These are phyloP conservation scores for Hyposoter dolosus DNA, from an alignment of 2,888 invertebrate species.

Conservation along the genomic window DNA sequence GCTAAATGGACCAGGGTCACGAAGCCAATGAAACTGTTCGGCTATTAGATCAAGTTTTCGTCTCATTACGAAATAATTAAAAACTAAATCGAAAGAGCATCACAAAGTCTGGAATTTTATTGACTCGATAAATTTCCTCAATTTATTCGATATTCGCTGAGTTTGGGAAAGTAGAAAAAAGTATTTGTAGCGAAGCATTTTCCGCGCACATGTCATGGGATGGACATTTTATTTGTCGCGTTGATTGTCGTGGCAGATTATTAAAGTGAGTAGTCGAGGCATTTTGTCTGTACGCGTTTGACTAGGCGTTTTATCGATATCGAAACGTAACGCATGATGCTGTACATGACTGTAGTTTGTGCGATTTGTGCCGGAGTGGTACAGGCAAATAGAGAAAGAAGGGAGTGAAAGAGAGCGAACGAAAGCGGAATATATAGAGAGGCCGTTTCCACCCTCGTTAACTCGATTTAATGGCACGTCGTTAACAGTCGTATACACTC, in stretches of 20 bases:
- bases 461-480: slow-evolving; percentile 81
- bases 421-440: slow-evolving; percentile 73
- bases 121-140: background rate
- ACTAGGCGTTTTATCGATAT: slow-evolving; percentile 45
- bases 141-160: no score
- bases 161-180: background rate
- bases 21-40: background rate
- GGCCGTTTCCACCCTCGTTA: slow-evolving; percentile 79
- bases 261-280: slow-evolving; percentile 54
- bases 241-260: slow-evolving; percentile 42
- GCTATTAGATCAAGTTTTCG: background rate
- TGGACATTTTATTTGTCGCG: slow-evolving; percentile 1
- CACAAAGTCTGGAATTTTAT: background rate
- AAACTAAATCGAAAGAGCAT: background rate
- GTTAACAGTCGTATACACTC: slow-evolving; percentile 80
- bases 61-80: background rate
- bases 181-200: background rate
- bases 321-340: slow-evolving; percentile 43
- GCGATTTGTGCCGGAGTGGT: slow-evolving; percentile 19
- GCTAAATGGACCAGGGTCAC: background rate
- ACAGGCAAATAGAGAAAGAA: slow-evolving; percentile 36
- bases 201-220: background rate
- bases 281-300: slow-evolving; percentile 32
- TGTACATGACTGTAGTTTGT: slow-evolving; percentile 15
- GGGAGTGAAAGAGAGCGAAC: slow-evolving; percentile 20